Evolutionary conservation across 1,140 invertebrate genomes (phyloP).

Genomic region (Drosophila albomicans): DNA sequence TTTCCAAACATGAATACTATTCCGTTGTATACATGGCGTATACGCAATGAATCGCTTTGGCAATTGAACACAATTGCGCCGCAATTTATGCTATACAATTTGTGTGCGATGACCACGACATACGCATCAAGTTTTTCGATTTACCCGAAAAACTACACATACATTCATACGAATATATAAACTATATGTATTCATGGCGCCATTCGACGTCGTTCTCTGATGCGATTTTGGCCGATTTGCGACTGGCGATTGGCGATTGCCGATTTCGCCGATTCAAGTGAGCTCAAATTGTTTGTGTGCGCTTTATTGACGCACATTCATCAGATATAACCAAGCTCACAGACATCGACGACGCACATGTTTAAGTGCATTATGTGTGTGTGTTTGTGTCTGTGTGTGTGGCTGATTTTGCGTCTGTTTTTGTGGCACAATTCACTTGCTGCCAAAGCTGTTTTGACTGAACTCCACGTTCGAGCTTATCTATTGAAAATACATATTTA

Average conservation of each 20-base stretch:
- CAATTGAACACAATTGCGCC: conserved; percentile 59
- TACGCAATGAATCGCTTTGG: conserved; percentile 3
- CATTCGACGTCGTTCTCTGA: conserved; percentile 20
- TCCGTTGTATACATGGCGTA: not conserved
- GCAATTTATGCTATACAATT: conserved; percentile 71
- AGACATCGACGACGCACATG: conserved; percentile 13
- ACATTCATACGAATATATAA: not conserved
- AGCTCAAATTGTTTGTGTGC: conserved; percentile 60
- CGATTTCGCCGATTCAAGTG: conserved; percentile 12
- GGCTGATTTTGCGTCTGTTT: conserved; percentile 21
- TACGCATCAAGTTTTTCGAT: conserved; percentile 61
- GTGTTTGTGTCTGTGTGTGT: not conserved
- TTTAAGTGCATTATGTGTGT: conserved; percentile 67
- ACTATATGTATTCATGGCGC: conserved; percentile 60
- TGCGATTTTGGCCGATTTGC: conserved; percentile 43
- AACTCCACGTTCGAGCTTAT: conserved; percentile 39
- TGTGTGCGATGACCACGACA: conserved; percentile 38
- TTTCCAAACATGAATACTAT: conserved; percentile 46
- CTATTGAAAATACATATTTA: conserved; percentile 72
- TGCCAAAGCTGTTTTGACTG: conserved; percentile 9
- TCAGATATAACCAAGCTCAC: conserved; percentile 38
- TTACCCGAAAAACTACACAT: conserved; percentile 16
- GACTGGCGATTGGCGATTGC: conserved; percentile 35
- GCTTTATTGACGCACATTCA: conserved; percentile 62
- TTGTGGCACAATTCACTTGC: conserved; percentile 22